Evolutionary conservation across 2,888 invertebrate genomes (phyloP).

Genomic region (Subacronicta megacephala): DNA sequence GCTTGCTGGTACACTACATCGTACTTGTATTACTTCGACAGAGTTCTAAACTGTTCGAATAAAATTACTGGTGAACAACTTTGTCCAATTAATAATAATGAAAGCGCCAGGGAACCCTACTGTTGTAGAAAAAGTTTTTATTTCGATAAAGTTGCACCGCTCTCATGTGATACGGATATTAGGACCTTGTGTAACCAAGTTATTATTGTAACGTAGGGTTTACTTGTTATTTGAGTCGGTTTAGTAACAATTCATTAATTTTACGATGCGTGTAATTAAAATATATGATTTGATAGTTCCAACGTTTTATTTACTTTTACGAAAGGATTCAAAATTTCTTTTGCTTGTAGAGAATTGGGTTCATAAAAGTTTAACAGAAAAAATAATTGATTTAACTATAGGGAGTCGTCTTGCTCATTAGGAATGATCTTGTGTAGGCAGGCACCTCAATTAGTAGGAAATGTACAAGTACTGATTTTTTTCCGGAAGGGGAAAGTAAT

Average conservation of each 20-base stretch:
- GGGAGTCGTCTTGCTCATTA: constrained; percentile 71
- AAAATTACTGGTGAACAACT: constrained; percentile 80
- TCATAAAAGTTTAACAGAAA: constrained; percentile 62
- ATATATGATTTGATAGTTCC: constrained; percentile 53
- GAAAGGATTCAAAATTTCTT: constrained; percentile 15
- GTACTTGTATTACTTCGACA: constrained; percentile 68
- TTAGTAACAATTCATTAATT: constrained; percentile 80
- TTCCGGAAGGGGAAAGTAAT: constrained; percentile 71
- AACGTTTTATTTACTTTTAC: constrained; percentile 43
- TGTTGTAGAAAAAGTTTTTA: constrained; percentile 77
- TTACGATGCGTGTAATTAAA: constrained; percentile 83
- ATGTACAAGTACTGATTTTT: constrained; percentile 72
- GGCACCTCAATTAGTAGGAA: constrained; percentile 74
- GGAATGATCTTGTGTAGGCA: constrained; percentile 57
- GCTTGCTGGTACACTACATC: constrained; percentile 67
- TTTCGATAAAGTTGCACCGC: constrained; percentile 80
- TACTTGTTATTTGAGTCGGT: constrained; percentile 72
- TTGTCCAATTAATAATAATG: constrained; percentile 85
- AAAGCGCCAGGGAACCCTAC: constrained; percentile 77
- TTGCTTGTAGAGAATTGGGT: constrained; percentile 26
- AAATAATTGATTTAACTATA: constrained; percentile 68
- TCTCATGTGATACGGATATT: constrained; percentile 70
- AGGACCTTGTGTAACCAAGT: constrained; percentile 72
- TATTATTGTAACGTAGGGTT: constrained; percentile 69
- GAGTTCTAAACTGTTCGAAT: constrained; percentile 75